phyloP scores from a whole-genome alignment of 2,797 vertebrate species.

The Vultur gryphus region DNA sequence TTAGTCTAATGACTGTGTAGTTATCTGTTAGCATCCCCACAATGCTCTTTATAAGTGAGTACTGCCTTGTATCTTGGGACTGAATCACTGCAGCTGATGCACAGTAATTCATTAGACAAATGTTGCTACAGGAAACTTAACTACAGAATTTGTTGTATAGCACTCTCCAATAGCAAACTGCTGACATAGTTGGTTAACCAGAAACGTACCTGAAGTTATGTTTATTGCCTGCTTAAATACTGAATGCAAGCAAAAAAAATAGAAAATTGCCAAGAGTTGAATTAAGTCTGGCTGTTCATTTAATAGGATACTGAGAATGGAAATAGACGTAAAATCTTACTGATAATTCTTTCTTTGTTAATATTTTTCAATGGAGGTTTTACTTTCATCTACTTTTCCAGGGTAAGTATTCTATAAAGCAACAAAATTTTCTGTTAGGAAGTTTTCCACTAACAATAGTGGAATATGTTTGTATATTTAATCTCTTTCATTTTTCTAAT shows the following conservation, averaged over 20 bases:
- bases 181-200: background rate
- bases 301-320: background rate
- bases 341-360: background rate
- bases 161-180: background rate
- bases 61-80: background rate
- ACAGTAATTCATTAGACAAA: background rate
- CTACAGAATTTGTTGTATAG: background rate
- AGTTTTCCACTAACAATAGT: background rate
- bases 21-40: background rate
- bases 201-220: background rate
- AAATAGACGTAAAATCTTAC: background rate
- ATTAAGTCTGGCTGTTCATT: background rate
- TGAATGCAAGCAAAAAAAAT: background rate
- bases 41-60: background rate
- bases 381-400: background rate
- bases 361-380: background rate
- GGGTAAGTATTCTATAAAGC: background rate
- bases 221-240: background rate
- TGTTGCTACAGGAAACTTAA: background rate
- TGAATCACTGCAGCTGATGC: background rate
- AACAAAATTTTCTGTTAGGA: background rate
- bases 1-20: background rate
- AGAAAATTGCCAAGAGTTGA: background rate
- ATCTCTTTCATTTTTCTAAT: background rate
- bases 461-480: background rate